phyloP scores from a whole-genome alignment of 2,888 invertebrate species.

The Caenorhabditis angaria region DNA sequence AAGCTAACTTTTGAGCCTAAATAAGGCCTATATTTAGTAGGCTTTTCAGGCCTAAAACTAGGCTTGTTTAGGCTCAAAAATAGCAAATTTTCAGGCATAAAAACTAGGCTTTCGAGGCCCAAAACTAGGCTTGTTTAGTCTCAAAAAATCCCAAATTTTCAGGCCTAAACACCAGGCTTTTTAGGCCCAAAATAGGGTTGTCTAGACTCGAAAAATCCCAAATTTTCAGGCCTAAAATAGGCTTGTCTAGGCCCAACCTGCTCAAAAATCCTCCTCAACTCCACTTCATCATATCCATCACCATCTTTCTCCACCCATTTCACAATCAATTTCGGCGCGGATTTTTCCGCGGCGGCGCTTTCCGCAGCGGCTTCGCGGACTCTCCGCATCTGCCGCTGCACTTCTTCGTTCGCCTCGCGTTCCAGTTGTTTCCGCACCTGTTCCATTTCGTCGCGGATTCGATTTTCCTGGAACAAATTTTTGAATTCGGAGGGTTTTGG shows the following conservation, averaged over 20 bases:
- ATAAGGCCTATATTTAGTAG: too few relatives aligned
- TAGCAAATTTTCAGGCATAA: background rate
- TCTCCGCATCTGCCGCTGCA: constrained; percentile 31
- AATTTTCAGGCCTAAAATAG: too few relatives aligned
- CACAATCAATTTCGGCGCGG: constrained; percentile 21
- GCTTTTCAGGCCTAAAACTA: too few relatives aligned
- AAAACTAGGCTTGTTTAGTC: too few relatives aligned
- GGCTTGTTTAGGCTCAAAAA: too few relatives aligned
- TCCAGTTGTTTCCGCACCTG: constrained; percentile 39
- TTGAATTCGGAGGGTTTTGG: background rate
- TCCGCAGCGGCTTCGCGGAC: background rate
- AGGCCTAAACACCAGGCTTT: too few relatives aligned
- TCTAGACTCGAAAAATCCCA: background rate
- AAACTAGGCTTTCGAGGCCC: too few relatives aligned
- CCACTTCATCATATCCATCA: constrained; percentile 24
- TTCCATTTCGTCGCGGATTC: constrained; percentile 44
- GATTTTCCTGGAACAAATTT: constrained; percentile 25
- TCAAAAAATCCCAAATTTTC: background rate
- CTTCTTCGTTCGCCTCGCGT: constrained; percentile 47
- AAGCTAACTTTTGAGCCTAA: too few relatives aligned
- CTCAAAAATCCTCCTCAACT: constrained; percentile 19
- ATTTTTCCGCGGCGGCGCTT: background rate
- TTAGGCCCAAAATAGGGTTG: too few relatives aligned
- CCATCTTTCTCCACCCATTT: constrained; percentile 30
- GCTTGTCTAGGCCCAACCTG: too few relatives aligned